Conservation (phyloP, 92 coral and sea anemone species). For the Epizoanthus ramosus region DNA sequence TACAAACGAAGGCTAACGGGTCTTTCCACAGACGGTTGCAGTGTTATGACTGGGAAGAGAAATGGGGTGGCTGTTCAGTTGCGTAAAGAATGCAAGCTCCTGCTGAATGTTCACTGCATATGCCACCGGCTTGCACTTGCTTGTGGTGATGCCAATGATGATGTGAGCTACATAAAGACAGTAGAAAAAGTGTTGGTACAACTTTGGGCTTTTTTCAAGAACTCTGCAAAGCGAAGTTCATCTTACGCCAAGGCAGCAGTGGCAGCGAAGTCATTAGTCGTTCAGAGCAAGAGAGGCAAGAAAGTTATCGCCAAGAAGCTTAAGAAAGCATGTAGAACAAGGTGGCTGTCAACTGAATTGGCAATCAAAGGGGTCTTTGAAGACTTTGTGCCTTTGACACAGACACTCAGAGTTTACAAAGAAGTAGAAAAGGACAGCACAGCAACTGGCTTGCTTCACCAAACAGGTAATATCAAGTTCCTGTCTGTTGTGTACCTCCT, state of each 20-base stretch:
- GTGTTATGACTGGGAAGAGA: conserved; percentile 66
- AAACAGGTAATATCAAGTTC: conserved; percentile 62
- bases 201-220: conserved; percentile 67
- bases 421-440: conserved; percentile 54
- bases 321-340: conserved; percentile 69
- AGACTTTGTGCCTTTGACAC: conserved; percentile 68
- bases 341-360: conserved; percentile 63
- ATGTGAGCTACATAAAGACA: conserved; percentile 47
- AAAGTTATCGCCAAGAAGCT: conserved; percentile 55
- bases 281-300: conserved; percentile 46
- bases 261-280: conserved; percentile 40
- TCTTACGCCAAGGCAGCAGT: conserved; percentile 71
- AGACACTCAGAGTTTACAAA: conserved; percentile 60
- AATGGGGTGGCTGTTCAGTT: conserved; percentile 60
- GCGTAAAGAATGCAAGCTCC: conserved; percentile 46
- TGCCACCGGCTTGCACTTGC: conserved; percentile 69
- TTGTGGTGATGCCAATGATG: conserved; percentile 67
- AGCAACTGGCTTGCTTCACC: conserved; percentile 67
- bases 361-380: conserved; percentile 72
- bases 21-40: conserved; percentile 56
- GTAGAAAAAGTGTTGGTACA: conserved; percentile 66
- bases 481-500: conserved; percentile 57
- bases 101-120: too few species aligned
- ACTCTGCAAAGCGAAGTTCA: conserved; percentile 70
- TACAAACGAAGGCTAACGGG: conserved; percentile 27